phyloP scores from a whole-genome alignment of 2,888 invertebrate species.

The Metalampra italica region DNA sequence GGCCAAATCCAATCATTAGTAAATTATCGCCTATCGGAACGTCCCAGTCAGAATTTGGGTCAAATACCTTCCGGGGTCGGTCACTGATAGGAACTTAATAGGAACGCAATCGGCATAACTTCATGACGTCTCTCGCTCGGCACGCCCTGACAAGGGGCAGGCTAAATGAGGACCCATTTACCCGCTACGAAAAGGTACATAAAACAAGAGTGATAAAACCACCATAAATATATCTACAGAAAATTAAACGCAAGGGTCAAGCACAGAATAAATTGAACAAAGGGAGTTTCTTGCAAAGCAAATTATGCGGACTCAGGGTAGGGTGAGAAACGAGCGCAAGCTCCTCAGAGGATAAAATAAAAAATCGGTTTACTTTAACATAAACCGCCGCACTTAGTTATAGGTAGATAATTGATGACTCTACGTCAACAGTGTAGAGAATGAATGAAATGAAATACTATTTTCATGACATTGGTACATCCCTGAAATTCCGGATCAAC shows the following conservation, averaged over 20 bases:
- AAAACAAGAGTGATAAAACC: constrained; percentile 6
- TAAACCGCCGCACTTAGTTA: constrained; percentile 2
- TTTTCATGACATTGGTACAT: too few species aligned
- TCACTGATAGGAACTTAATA: constrained; percentile 37
- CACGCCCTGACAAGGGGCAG: background rate
- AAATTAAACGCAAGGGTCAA: constrained; percentile 26
- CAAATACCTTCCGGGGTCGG: constrained; percentile 49
- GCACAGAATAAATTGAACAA: constrained; percentile 43
- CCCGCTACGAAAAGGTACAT: background rate
- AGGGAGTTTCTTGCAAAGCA: constrained; percentile 35
- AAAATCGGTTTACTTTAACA: constrained; percentile 18
- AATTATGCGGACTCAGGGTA: constrained; percentile 39
- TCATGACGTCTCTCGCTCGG: constrained; percentile 5
- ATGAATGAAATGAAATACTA: too few species aligned
- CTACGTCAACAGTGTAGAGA: background rate
- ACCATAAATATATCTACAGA: constrained; percentile 16
- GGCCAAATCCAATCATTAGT: background rate
- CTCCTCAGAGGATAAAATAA: constrained; percentile 25
- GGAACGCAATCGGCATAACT: constrained; percentile 52
- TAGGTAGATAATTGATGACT: background rate
- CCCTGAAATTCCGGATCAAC: too few species aligned
- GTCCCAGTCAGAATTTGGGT: constrained; percentile 41
- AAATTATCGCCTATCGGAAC: constrained; percentile 1
- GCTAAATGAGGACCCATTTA: constrained; percentile 1
- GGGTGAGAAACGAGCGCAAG: constrained; percentile 35